phyloP scores from a whole-genome alignment of 2,888 invertebrate genomes.

The Hypomecis punctinalis region DNA sequence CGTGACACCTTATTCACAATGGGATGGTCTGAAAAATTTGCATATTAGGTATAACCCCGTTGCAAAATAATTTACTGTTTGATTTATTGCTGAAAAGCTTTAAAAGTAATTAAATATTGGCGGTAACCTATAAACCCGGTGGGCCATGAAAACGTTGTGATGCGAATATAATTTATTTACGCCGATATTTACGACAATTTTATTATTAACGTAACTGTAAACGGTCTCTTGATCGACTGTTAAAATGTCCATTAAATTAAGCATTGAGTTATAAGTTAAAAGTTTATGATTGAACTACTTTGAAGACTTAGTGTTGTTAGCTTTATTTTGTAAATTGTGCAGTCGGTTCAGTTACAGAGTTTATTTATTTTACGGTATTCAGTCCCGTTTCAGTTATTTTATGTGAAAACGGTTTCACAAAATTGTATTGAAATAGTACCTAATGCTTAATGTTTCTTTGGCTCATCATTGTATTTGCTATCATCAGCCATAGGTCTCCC shows the following conservation, averaged over 20 bases:
- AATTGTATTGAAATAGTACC: too few relatives aligned
- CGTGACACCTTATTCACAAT: too few relatives aligned
- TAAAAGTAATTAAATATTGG: constrained; percentile 31
- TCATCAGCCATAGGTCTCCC: too few relatives aligned
- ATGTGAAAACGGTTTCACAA: neutral
- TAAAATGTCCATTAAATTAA: constrained; percentile 9
- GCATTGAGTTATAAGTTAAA: constrained; percentile 6
- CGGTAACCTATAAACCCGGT: constrained; percentile 11
- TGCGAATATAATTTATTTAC: constrained; percentile 24
- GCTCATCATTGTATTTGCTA: too few relatives aligned
- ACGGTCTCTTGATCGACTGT: constrained; percentile 3
- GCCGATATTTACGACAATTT: constrained; percentile 21
- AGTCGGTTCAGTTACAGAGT: neutral
- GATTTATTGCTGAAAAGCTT: constrained; percentile 17
- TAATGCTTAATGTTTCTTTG: too few relatives aligned
- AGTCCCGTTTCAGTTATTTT: neutral
- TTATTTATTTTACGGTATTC: neutral
- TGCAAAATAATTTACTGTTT: neutral
- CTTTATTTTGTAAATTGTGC: neutral
- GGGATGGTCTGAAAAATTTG: neutral
- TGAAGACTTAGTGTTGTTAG: neutral
- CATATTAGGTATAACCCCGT: neutral
- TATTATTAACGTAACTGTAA: constrained; percentile 20
- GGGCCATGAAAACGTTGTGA: constrained; percentile 16
- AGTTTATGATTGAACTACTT: neutral